phyloP scores from a whole-genome alignment of 2,888 invertebrate genomes.

The Sisyra terminalis region DNA sequence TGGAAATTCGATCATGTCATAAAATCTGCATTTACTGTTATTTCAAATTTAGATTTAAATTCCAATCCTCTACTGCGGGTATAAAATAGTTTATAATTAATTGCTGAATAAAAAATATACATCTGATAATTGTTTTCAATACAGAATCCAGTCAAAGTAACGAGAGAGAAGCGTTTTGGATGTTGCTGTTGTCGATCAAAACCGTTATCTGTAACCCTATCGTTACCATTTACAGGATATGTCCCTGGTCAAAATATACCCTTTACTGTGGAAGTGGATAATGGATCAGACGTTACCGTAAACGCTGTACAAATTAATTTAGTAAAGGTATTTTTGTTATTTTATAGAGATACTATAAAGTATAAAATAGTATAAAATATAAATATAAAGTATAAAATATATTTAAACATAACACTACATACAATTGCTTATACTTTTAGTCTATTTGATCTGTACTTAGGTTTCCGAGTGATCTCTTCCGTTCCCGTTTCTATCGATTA shows the following conservation, averaged over 20 bases:
- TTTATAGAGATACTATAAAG: no score
- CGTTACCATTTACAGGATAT: conserved; percentile 34
- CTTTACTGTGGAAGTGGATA: conserved; percentile 50
- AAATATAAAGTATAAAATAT: no score
- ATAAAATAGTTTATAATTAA: conserved; percentile 15
- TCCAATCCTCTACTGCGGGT: conserved; percentile 52
- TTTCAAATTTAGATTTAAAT: conserved; percentile 70
- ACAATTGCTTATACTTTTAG: no score
- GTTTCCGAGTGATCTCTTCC: no score
- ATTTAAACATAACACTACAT: no score
- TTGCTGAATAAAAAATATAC: neutral
- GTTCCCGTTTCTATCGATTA: no score
- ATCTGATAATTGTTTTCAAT: neutral
- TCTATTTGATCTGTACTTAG: no score
- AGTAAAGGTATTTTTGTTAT: conserved; percentile 53
- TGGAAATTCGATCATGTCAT: conserved; percentile 74
- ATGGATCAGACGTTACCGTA: conserved; percentile 48
- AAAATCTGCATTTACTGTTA: conserved; percentile 66
- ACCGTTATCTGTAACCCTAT: neutral
- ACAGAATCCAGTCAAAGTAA: neutral
- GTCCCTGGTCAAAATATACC: conserved; percentile 58
- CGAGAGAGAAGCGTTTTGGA: neutral
- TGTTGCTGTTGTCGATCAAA: neutral
- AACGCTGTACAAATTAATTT: conserved; percentile 18
- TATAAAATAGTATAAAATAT: no score